Evolutionary conservation across 2,113 vertebrate species (phyloP), one percentile per base, ranked within the genome.

Genomic region (Proteles cristata): DNA sequence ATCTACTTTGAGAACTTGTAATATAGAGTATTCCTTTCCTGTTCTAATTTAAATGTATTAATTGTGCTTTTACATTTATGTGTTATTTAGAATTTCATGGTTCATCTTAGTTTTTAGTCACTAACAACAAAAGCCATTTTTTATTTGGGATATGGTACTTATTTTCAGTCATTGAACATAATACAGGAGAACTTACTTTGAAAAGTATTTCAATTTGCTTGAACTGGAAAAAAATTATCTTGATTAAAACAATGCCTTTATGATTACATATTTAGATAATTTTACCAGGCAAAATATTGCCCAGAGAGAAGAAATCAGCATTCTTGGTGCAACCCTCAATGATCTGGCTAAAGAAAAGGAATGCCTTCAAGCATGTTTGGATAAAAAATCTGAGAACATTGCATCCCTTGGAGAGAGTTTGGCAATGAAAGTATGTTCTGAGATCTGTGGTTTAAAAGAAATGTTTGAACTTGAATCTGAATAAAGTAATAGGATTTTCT

Each of bases 381-480:
- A 99, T 98, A 98, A 99, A 98, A 99, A 98, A 97, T 97, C 90
- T 89, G 98, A 98, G 82, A 98, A 98, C 91, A 99, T 99, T 87
- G 93, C 96, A 89, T 71, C 97, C 87, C 97, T 99, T 84, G 98
- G 99, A 97, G 97, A 98, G 96, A 99, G 92, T 79, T 98, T 99
- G 94, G 89, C 94, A 89, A 88, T 97, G 95, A 98, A 99, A 98
- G 98, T 99, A 98, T 96, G 97, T 98, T 97, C 26, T 97, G 92
- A 94, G 82, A 88, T 76, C 26, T 88, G 48, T 96, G 33, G 58
- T 84, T 89, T 95, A 98, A 83, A 84, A 96, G 77, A 92, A 94
- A 76, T 80, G 31, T 93, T 94, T 93, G n/a, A 80, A 94, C 35
- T 87, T 89, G 45, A 95, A 58, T 93, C 45, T 96, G 81, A 96